Evolutionary conservation across 2,113 vertebrate genomes (phyloP).

Genomic region (Apteryx mantelli): DNA sequence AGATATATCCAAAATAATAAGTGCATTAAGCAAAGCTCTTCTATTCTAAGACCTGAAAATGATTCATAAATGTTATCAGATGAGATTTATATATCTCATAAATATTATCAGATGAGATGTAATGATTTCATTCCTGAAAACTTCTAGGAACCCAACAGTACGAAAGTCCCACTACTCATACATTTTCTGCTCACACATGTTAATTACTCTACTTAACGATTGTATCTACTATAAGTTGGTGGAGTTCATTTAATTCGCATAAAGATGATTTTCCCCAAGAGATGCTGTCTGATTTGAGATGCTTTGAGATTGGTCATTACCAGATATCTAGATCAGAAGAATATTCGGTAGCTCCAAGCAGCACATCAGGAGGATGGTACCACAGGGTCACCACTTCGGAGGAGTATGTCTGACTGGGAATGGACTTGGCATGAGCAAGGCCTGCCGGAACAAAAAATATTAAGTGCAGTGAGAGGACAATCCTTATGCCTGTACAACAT

Average conservation of each 20-base stretch:
- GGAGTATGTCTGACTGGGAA: constrained; percentile 89
- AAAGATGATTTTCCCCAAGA: neutral
- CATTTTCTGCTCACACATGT: neutral
- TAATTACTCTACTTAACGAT: neutral
- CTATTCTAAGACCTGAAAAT: neutral
- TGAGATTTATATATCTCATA: neutral
- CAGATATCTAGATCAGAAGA: constrained; percentile 91
- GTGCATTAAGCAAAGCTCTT: neutral
- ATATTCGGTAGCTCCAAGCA: constrained; percentile 90
- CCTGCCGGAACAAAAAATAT: constrained; percentile 68
- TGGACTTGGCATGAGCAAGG: constrained; percentile 87
- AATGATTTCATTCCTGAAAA: neutral
- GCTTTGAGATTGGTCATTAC: constrained; percentile 67
- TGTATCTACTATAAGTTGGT: neutral
- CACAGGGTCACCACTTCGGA: constrained; percentile 90
- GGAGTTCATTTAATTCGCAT: neutral
- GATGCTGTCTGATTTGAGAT: neutral
- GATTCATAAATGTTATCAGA: neutral
- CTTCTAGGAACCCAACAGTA: neutral
- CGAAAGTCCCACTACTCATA: neutral
- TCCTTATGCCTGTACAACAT: neutral
- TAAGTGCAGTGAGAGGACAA: neutral
- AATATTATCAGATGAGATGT: neutral
- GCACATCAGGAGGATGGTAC: constrained; percentile 88
- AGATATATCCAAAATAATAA: neutral